Conservation (phyloP, 2,797 vertebrate species). For the Chaetophractus vellerosus region DNA sequence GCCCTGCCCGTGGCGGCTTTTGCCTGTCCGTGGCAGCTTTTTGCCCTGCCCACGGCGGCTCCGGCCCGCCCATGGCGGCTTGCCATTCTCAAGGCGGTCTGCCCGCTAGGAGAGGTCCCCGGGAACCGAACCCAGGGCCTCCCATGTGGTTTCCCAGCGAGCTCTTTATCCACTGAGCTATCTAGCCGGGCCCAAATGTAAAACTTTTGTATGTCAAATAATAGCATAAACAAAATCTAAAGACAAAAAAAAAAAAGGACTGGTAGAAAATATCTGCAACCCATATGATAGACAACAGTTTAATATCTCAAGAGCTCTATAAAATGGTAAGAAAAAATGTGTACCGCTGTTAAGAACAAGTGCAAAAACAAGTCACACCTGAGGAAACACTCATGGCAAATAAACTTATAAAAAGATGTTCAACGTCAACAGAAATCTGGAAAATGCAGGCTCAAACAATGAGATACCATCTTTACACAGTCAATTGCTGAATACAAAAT, state of each 20-base stretch:
- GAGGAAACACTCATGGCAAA: conserved; percentile 19
- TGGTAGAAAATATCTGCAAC: neutral
- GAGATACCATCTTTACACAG: conserved; percentile 5
- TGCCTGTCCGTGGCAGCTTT: too few relatives aligned
- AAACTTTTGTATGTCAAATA: neutral
- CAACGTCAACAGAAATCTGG: neutral
- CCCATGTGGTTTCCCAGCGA: too few relatives aligned
- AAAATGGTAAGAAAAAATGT: neutral
- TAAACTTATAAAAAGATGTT: conserved; percentile 21
- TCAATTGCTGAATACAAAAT: neutral
- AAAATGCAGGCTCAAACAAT: conserved; percentile 13
- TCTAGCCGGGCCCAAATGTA: too few relatives aligned
- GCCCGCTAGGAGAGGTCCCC: too few relatives aligned
- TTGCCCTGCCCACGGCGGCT: too few relatives aligned
- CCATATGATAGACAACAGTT: neutral
- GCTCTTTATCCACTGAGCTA: too few relatives aligned
- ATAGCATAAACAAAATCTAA: conserved; percentile 26
- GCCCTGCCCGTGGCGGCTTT: too few relatives aligned
- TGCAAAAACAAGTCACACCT: neutral
- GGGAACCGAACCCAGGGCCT: too few relatives aligned
- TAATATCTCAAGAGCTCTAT: neutral
- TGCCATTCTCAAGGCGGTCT: too few relatives aligned
- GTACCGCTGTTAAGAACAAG: neutral
- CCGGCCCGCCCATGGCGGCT: too few relatives aligned
- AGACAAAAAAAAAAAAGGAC: neutral